phyloP scores from a whole-genome alignment of 2,113 vertebrate species.

The Monopterus albus region DNA sequence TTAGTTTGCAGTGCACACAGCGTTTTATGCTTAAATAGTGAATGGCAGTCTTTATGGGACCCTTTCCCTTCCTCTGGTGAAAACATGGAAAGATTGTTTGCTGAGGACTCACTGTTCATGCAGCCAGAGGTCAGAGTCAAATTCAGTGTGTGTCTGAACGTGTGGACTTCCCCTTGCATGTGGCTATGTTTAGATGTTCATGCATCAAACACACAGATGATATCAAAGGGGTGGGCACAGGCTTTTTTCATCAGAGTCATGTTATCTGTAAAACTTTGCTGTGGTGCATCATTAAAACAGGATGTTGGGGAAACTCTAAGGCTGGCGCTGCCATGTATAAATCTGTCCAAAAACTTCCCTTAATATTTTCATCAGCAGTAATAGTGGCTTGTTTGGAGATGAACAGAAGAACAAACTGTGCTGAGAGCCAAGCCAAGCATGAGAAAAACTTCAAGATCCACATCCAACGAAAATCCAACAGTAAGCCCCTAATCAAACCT shows the following conservation, averaged over 20 bases:
- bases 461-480: too few relatives aligned
- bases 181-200: slow-evolving; percentile 60
- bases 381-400: background rate
- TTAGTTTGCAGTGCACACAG: slow-evolving; percentile 42
- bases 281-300: background rate
- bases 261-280: background rate
- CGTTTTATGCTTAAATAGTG: slow-evolving; percentile 68
- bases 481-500: too few relatives aligned
- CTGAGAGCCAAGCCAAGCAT: too few relatives aligned
- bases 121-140: slow-evolving; percentile 58
- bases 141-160: slow-evolving; percentile 46
- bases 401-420: too few relatives aligned
- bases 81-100: slow-evolving; percentile 75
- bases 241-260: slow-evolving; percentile 34
- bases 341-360: background rate
- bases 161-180: slow-evolving; percentile 43
- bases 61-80: slow-evolving; percentile 59
- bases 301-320: background rate
- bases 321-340: too few relatives aligned
- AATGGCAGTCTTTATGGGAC: slow-evolving; percentile 76
- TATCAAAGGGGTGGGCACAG: slow-evolving; percentile 43
- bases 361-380: background rate
- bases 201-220: slow-evolving; percentile 43
- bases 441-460: too few relatives aligned
- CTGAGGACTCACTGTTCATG: slow-evolving; percentile 59